Base-by-base conservation (phyloP, 2,888 invertebrate genomes). In the Ganaspis brasiliensis region DNA sequence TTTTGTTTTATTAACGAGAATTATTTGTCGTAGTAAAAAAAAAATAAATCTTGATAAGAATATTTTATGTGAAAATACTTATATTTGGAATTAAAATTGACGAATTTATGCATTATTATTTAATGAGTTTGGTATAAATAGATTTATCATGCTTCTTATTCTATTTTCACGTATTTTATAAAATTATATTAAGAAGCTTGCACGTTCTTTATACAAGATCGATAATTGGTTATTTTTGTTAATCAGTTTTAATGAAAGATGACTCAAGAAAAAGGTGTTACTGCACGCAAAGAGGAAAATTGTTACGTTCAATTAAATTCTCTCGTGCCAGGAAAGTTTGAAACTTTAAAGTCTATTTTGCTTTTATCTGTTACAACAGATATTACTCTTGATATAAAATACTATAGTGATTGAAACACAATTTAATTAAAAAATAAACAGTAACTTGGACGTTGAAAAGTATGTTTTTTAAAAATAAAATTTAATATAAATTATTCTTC, bases 291-390 rank as follows among this genome's bases (percentile, higher is more conserved):
- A 6, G 9, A 56, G 63, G 63, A 40, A 59, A 59, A 40, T 67
- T 67, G 45, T 67, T 45, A 40, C n/a, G n/a, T 45, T 67, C 40
- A 67, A 67, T 63, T 63, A 67, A 67, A 37, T 67, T 67, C 24
- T 40, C 45, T 24, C n/a, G n/a, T 24, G 40, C 63, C n/a, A 24
- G n/a, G 37, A 10, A 14, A 45, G 63, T 63, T 63, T n/a, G 12
- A 40, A 63, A 63, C 40, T 63, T 63, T 63, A 37, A 12, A 63
- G 63, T 8, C 24, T 10, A 21, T 63, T 63, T 63, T 63, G 40
- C 24, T 63, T 24, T 40, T 45, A 45, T 21, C 40, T 63, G 40
- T 63, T 63, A 40, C 14, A 40, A 45, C 40, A 63, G 6, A 21
- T 24, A 21, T 61, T 61, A 8, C 12, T 6, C 40, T 21, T 63